Evolutionary conservation across 2,797 vertebrate species (phyloP).

Genomic region (Falco novaeseelandiae): DNA sequence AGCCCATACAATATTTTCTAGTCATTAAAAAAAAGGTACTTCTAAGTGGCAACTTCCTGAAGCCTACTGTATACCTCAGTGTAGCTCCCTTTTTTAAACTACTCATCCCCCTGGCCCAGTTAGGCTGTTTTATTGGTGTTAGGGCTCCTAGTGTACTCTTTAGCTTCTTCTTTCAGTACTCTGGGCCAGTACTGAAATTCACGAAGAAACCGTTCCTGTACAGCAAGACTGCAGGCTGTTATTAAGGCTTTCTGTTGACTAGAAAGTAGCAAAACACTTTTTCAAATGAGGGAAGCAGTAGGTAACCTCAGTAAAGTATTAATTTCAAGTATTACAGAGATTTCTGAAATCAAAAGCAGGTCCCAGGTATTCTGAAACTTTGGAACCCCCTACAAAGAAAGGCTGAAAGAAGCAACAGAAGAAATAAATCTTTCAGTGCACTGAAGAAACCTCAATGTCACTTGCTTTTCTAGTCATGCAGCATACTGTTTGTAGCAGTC

Average conservation of each 20-base stretch:
- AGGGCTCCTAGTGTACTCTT: not conserved
- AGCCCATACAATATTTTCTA: not conserved
- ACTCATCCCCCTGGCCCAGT: not conserved
- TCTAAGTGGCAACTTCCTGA: not conserved
- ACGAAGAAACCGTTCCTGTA: not conserved
- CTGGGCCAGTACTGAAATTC: not conserved
- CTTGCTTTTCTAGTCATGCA: not conserved
- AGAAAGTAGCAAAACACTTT: not conserved
- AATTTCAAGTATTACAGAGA: not conserved
- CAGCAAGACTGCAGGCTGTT: not conserved
- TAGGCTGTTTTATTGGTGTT: not conserved
- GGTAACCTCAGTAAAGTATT: not conserved
- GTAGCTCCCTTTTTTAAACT: not conserved
- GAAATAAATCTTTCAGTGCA: not conserved
- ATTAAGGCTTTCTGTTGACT: not conserved
- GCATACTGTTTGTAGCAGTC: conserved; percentile 28
- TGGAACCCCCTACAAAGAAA: conserved; percentile 33
- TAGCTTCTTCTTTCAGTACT: not conserved
- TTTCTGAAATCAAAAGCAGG: not conserved
- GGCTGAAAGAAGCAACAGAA: not conserved
- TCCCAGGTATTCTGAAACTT: not conserved
- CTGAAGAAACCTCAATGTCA: not conserved
- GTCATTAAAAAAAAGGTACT: not conserved
- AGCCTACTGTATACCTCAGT: not conserved
- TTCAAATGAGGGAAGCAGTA: not conserved